Percentiles rank a stretch among this genome's conserved stretches.
Conservation (phyloP, 2,888 invertebrate genomes). For the Aphidius colemani region DNA sequence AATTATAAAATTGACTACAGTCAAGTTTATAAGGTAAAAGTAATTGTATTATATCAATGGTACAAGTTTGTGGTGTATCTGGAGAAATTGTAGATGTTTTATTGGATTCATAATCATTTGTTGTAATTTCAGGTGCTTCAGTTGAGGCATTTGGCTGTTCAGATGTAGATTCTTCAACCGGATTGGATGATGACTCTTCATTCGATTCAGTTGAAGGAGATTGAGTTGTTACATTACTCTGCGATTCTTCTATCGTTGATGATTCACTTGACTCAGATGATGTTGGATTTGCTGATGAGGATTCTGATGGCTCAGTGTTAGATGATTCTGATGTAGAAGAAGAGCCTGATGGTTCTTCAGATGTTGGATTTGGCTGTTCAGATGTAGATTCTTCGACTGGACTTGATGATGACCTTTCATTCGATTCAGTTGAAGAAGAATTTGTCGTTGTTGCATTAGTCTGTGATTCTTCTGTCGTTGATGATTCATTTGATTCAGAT, state of each 20-base stretch:
- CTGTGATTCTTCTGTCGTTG: not conserved
- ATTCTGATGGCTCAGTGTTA: no score
- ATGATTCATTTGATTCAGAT: not conserved
- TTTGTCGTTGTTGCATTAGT: not conserved
- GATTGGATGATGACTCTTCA: not conserved
- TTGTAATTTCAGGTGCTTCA: not conserved
- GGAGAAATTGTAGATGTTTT: not conserved
- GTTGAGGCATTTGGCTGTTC: not conserved
- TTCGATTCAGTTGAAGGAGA: not conserved
- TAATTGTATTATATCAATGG: not conserved
- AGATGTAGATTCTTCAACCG: not conserved
- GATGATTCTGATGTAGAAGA: no score
- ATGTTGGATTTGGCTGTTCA: not conserved
- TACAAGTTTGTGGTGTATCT: not conserved
- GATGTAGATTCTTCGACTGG: conserved; percentile 1
- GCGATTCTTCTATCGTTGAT: no score
- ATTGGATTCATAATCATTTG: not conserved
- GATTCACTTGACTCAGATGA: not conserved
- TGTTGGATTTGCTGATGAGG: not conserved
- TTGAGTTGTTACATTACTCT: not conserved
- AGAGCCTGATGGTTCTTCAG: not conserved
- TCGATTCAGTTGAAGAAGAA: no score
- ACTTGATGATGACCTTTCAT: not conserved
- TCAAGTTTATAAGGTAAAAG: conserved; percentile 19
- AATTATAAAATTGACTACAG: conserved; percentile 18